Conservation (phyloP, 1,140 invertebrate species). For the Helicoverpa zea region DNA sequence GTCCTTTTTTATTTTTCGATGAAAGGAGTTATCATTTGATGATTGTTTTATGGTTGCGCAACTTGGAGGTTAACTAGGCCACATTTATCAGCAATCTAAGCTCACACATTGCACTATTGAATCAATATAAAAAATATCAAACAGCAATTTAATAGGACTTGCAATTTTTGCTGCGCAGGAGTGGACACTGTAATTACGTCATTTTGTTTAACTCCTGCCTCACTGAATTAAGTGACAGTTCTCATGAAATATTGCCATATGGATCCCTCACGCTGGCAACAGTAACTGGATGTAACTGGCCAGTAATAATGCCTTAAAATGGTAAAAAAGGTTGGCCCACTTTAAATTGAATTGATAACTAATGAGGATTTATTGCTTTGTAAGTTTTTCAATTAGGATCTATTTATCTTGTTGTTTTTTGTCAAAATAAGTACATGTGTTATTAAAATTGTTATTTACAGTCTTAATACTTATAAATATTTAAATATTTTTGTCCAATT, state of each 20-base stretch:
- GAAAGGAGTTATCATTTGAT: too few relatives aligned
- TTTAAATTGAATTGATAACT: not conserved
- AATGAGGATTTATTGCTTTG: constrained; percentile 6
- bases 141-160: not conserved
- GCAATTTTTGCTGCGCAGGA: not conserved
- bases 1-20: too few relatives aligned
- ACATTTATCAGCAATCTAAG: too few relatives aligned
- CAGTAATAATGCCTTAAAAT: constrained; percentile 29
- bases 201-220: not conserved
- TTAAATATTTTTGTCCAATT: not conserved
- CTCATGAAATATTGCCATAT: constrained; percentile 24
- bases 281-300: constrained; percentile 2
- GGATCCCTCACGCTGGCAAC: not conserved
- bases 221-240: constrained; percentile 40
- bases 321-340: not conserved
- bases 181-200: not conserved
- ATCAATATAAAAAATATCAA: not conserved
- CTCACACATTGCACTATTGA: too few relatives aligned
- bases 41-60: too few relatives aligned
- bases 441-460: too few relatives aligned
- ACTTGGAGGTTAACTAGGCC: too few relatives aligned
- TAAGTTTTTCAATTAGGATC: constrained; percentile 4
- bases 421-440: too few relatives aligned
- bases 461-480: too few relatives aligned
- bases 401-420: not conserved